Evolutionary conservation across 2,113 vertebrate species (phyloP), one percentile per base, ranked within the genome.

Genomic region (Vanacampus margaritifer): DNA sequence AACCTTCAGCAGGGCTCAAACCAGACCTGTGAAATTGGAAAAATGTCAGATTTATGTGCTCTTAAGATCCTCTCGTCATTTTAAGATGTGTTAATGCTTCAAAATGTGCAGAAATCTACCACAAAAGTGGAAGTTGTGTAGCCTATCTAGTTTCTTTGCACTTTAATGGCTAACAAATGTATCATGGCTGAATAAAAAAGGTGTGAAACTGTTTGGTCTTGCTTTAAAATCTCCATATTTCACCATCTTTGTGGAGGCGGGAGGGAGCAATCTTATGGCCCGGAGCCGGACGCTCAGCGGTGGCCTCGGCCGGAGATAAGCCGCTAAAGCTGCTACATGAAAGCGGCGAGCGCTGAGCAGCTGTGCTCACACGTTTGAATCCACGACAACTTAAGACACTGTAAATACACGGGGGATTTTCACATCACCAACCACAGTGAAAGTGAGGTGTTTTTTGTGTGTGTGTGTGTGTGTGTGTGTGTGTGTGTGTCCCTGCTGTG

Each of bases 301-400:
- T 82, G 36, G 86, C 78, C 80, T 72, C 23, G 26, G 71, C 77
- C 79, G 64, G 72, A 85, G 89, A 90, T 89, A 91, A 91, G 88
- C 85, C 63, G 80, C 78, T 87, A 79, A 54, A 86, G 78, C 84
- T 80, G 79, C 80, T 84, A 57, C 54, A 79, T 77, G 80, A 75
- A 67, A 89, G 84, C 74, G 67, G 73, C 76, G 81, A 84, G 76
- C 23, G 79, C 72, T 53, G 83, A 82, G 78, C 82, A 87, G 84
- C 87, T 86, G 84, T 74, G 82, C 80, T 78, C 78, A 54, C 78
- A 80, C 80, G 86, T 90, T 85, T 84, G 75, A 75, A 78, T 81
- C 45, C 74, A 56, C 28, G 28, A 17, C 54, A 32, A 26, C 54
- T 57, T 57, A 32, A 57, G 13, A 28, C 16, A 13, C 26, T 57